Evolutionary conservation across 2,113 vertebrate species (phyloP).

Genomic region (Rhegmatorhina hoffmannsi): DNA sequence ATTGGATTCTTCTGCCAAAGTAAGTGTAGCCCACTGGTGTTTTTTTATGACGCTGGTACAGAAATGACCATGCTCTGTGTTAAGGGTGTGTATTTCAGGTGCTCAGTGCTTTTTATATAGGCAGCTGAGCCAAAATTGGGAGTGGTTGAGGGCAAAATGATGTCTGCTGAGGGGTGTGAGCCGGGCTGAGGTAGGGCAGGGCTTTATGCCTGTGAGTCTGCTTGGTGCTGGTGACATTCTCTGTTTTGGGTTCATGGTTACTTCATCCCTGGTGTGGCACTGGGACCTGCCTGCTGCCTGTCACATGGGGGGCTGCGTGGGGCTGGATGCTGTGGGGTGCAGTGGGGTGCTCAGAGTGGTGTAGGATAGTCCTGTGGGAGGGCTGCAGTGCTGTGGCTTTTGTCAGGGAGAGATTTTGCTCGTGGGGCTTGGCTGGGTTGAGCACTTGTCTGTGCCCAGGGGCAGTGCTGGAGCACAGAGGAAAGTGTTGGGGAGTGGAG

Average conservation of each 20-base stretch:
- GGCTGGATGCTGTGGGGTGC: neutral
- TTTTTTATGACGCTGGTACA: neutral
- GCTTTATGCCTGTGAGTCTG: neutral
- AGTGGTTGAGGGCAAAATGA: neutral
- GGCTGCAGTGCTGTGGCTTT: neutral
- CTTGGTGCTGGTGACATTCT: neutral
- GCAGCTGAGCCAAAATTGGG: neutral
- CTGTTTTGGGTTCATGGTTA: neutral
- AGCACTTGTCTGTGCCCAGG: neutral
- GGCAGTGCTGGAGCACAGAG: accelerated
- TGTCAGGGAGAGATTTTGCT: neutral
- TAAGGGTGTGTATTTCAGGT: conserved; percentile 26
- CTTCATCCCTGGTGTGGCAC: neutral
- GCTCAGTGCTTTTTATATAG: neutral
- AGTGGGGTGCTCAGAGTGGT: accelerated
- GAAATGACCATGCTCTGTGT: neutral
- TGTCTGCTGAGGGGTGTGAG: neutral
- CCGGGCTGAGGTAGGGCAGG: neutral
- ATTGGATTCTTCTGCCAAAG: neutral
- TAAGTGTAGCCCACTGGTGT: neutral
- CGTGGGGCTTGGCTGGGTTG: neutral
- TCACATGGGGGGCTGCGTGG: neutral
- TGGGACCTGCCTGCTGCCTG: neutral
- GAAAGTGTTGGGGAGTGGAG: accelerated
- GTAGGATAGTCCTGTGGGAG: accelerated